phyloP scores from a whole-genome alignment of 1,140 invertebrate genomes.

The Drosophila bocqueti region DNA sequence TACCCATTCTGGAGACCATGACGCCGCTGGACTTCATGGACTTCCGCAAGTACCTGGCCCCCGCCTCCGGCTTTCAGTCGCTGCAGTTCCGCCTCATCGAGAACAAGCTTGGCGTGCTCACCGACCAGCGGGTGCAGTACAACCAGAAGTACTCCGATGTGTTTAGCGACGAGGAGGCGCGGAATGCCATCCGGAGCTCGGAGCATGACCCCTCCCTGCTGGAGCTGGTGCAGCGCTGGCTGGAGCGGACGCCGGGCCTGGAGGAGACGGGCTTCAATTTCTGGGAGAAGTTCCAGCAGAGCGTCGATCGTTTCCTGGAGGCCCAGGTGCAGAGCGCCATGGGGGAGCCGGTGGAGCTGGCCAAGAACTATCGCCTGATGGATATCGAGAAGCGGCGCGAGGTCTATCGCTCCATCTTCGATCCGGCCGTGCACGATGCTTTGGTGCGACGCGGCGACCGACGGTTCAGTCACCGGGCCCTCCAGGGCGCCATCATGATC shows the following conservation, averaged over 20 bases:
- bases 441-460: conserved; percentile 94
- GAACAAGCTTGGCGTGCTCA: conserved; percentile 97
- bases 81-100: conserved; percentile 98
- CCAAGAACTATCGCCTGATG: conserved; percentile 87
- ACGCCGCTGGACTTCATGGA: conserved; percentile 99
- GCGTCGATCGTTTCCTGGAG: conserved; percentile 91
- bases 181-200: conserved; percentile 90
- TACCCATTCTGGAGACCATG: conserved; percentile 99
- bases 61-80: conserved; percentile 99
- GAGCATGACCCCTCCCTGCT: conserved; percentile 94
- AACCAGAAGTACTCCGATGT: conserved; percentile 96
- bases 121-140: conserved; percentile 95
- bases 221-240: conserved; percentile 95
- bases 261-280: conserved; percentile 95
- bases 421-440: conserved; percentile 92
- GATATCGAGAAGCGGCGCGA: conserved; percentile 92
- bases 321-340: conserved; percentile 87
- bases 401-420: conserved; percentile 96
- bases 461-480: conserved; percentile 94
- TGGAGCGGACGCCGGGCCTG: conserved; percentile 97
- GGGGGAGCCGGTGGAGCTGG: conserved; percentile 86
- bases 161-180: conserved; percentile 91
- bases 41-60: conserved; percentile 95
- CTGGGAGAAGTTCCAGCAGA: conserved; percentile 94
- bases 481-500: conserved; percentile 99